These are phyloP conservation scores for Malacosoma neustria DNA, from an alignment of 2,888 invertebrate genomes.

Conservation along the genomic window DNA sequence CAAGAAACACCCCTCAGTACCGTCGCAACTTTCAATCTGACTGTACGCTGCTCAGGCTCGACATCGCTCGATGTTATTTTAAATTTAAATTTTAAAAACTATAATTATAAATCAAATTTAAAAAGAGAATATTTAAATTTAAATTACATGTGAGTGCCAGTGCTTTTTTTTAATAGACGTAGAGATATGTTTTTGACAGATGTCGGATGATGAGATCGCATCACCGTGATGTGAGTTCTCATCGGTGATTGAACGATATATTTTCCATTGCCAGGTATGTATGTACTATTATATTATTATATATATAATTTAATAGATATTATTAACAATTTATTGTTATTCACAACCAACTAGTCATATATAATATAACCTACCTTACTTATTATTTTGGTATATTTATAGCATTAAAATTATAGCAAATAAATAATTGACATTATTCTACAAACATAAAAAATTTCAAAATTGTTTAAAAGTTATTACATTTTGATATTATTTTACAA, in stretches of 20 bases:
- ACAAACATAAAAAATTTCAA: too few relatives aligned
- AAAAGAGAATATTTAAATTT: conserved; percentile 14
- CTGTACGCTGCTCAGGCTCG: conserved; percentile 30
- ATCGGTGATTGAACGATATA: conserved; percentile 26
- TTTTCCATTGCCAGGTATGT: conserved; percentile 29
- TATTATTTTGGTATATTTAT: too few relatives aligned
- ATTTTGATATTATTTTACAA: too few relatives aligned
- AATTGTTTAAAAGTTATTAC: too few relatives aligned
- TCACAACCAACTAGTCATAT: too few relatives aligned
- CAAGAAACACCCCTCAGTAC: conserved; percentile 19
- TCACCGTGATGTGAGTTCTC: conserved; percentile 16
- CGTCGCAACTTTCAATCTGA: neutral
- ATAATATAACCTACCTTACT: too few relatives aligned
- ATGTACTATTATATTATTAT: conserved; percentile 2
- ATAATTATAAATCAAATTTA: conserved; percentile 9
- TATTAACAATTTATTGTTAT: neutral
- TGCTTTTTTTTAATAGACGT: conserved; percentile 23
- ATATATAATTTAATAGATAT: neutral
- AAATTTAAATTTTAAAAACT: conserved; percentile 20
- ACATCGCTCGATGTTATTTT: conserved; percentile 26
- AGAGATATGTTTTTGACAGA: conserved; percentile 44
- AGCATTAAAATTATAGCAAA: too few relatives aligned
- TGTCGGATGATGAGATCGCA: conserved; percentile 41
- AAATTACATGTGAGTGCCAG: conserved; percentile 9
- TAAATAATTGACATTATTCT: too few relatives aligned